phyloP scores from a whole-genome alignment of 2,888 invertebrate species.

The Polymixis flavicincta region DNA sequence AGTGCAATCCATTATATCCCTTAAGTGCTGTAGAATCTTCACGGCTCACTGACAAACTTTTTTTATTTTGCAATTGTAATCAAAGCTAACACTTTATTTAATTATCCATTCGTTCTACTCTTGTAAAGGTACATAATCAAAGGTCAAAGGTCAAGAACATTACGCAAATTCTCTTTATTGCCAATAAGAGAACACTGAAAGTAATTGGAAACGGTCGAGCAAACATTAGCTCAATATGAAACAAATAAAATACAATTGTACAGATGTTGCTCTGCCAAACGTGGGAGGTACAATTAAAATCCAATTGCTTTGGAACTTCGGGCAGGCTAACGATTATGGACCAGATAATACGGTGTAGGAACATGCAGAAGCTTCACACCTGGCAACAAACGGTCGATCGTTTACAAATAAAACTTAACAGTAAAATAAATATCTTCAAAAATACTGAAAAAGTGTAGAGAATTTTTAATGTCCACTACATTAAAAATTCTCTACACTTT shows the following conservation, averaged over 20 bases:
- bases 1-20: conserved; percentile 32
- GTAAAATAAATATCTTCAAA: neutral
- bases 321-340: conserved; percentile 50
- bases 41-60: neutral
- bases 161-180: conserved; percentile 58
- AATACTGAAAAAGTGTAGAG: too few relatives aligned
- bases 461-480: too few relatives aligned
- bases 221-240: conserved; percentile 64
- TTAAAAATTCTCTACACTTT: neutral
- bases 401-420: neutral
- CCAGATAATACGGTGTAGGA: conserved; percentile 18
- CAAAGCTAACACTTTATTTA: conserved; percentile 10
- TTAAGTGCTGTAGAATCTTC: neutral
- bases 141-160: conserved; percentile 39
- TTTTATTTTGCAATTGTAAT: conserved; percentile 19
- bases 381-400: neutral
- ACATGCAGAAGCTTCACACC: conserved; percentile 32
- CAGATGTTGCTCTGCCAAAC: conserved; percentile 57
- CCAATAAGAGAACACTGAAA: conserved; percentile 51
- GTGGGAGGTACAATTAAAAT: conserved; percentile 59
- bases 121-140: conserved; percentile 7
- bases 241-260: conserved; percentile 60
- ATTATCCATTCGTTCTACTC: conserved; percentile 4
- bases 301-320: conserved; percentile 61
- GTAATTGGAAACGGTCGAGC: conserved; percentile 58